These are phyloP conservation scores for Gambusia holbrooki DNA, from an alignment of 2,113 vertebrate genomes.

Conservation along the genomic window DNA sequence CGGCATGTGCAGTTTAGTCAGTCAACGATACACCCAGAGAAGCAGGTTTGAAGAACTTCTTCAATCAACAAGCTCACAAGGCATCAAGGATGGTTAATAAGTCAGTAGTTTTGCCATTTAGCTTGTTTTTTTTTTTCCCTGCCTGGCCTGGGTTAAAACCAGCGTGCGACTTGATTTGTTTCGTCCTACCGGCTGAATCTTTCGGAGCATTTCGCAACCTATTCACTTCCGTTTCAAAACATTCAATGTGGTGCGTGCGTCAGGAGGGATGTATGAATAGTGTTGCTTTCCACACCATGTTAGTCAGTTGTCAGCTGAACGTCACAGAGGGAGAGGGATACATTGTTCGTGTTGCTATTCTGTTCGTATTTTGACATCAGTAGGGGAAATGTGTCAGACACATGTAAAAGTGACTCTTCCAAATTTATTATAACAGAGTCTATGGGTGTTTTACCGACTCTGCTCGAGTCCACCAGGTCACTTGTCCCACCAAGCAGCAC, in stretches of 20 bases:
- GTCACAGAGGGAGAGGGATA: conserved; percentile 70
- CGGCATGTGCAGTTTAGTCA: background rate
- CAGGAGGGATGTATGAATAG: conserved; percentile 14
- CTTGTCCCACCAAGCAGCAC: conserved; percentile 2
- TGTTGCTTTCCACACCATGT: conserved; percentile 3
- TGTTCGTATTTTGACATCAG: conserved; percentile 47
- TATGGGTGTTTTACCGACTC: conserved; percentile 36
- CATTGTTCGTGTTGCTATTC: conserved; percentile 51
- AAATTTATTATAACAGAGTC: conserved; percentile 40
- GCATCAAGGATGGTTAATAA: conserved; percentile 2
- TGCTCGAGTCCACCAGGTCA: conserved; percentile 31
- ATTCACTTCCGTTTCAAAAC: background rate
- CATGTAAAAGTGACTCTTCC: conserved; percentile 22
- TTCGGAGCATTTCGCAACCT: background rate
- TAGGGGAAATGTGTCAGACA: conserved; percentile 52
- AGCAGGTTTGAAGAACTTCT: background rate
- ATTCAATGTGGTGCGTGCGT: background rate
- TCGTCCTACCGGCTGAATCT: background rate
- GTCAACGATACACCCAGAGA: conserved; percentile 4
- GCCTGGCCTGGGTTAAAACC: conserved; percentile 14
- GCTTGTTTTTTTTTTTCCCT: conserved; percentile 5
- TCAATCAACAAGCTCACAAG: background rate
- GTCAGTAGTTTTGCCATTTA: conserved; percentile 5
- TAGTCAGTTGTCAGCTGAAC: conserved; percentile 63
- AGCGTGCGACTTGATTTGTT: background rate